phyloP scores from a whole-genome alignment of 2,888 invertebrate genomes.

The Melanostoma scalare region DNA sequence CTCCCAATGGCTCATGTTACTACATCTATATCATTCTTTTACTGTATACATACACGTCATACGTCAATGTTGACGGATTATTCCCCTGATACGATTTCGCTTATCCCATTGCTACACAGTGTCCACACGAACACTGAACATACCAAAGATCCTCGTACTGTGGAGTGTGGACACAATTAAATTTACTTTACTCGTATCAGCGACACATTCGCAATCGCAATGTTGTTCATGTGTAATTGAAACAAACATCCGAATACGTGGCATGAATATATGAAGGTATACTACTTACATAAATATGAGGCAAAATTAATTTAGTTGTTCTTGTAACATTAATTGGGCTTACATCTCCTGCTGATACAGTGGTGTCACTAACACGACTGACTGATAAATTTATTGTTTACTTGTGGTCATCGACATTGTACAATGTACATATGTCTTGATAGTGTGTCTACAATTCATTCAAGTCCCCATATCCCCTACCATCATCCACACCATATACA shows the following conservation, averaged over 20 bases:
- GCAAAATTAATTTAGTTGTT: constrained; percentile 63
- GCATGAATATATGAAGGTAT: neutral
- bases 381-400: constrained; percentile 68
- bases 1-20: no score
- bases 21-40: no score
- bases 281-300: constrained; percentile 8
- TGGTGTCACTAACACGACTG: constrained; percentile 58
- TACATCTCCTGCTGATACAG: constrained; percentile 38
- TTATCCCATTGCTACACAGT: no score
- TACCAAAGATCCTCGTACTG: no score
- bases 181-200: constrained; percentile 12
- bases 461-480: neutral
- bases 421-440: constrained; percentile 47
- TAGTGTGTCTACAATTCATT: constrained; percentile 52
- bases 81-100: no score
- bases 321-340: constrained; percentile 62
- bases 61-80: no score
- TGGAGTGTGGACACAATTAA: constrained; percentile 37
- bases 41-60: no score
- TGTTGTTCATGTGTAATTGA: constrained; percentile 58
- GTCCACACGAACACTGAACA: no score
- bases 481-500: neutral
- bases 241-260: constrained; percentile 39
- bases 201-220: constrained; percentile 4
- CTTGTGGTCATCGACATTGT: constrained; percentile 61